Evolutionary conservation across 2,888 invertebrate genomes (phyloP).

Genomic region (Caenorhabditis doughertyi): DNA sequence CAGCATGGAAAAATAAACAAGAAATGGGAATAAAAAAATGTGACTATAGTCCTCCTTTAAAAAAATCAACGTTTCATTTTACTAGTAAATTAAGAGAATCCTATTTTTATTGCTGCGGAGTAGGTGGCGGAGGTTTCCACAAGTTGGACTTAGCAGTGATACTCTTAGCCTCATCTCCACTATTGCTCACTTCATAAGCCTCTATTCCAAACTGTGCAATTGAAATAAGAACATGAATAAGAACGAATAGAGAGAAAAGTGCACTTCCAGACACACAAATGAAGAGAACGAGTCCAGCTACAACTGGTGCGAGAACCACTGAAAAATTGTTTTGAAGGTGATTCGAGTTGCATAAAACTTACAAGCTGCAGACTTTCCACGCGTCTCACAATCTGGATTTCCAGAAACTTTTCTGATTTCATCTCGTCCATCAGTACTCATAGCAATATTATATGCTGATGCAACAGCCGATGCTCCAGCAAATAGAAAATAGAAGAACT

Average conservation of each 20-base stretch:
- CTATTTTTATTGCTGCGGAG: background rate
- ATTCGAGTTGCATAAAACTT: background rate
- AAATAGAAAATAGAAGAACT: conserved; percentile 49
- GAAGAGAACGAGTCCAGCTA: conserved; percentile 47
- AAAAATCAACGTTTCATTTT: too few relatives aligned
- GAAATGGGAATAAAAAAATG: too few relatives aligned
- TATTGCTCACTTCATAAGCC: conserved; percentile 53
- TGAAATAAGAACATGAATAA: conserved; percentile 50
- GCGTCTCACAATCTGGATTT: conserved; percentile 39
- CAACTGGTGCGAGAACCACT: conserved; percentile 36
- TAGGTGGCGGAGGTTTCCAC: background rate
- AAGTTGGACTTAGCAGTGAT: conserved; percentile 17
- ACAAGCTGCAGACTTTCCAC: conserved; percentile 34
- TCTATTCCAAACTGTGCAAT: conserved; percentile 56
- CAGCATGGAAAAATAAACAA: too few relatives aligned
- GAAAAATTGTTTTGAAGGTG: background rate
- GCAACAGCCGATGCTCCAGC: conserved; percentile 20
- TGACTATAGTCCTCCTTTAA: too few relatives aligned
- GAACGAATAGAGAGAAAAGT: conserved; percentile 58
- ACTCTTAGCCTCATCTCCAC: conserved; percentile 9
- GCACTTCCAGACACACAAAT: conserved; percentile 52
- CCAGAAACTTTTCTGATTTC: conserved; percentile 45
- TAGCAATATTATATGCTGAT: conserved; percentile 42
- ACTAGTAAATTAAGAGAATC: too few relatives aligned
- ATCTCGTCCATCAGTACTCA: conserved; percentile 50